Evolutionary conservation across 2,797 vertebrate species (phyloP).

Genomic region (Anas capensis): DNA sequence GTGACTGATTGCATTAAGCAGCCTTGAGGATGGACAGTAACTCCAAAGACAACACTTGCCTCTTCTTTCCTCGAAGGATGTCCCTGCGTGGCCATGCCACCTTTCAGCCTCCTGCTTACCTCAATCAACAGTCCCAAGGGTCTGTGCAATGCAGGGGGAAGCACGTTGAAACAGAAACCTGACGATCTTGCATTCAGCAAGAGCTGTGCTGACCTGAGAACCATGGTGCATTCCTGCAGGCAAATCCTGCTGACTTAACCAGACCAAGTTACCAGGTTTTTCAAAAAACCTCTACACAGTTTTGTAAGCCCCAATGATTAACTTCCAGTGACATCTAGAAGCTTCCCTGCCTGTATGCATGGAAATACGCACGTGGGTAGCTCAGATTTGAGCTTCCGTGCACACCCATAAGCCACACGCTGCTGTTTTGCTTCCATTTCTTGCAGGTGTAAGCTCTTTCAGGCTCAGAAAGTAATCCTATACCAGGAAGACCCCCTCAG

Average conservation of each 20-base stretch:
- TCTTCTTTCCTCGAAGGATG: background rate
- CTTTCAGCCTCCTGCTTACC: background rate
- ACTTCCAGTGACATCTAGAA: background rate
- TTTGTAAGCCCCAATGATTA: background rate
- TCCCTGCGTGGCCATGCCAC: background rate
- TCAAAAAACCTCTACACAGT: background rate
- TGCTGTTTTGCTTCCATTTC: background rate
- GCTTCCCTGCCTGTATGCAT: background rate
- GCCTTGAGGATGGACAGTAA: background rate
- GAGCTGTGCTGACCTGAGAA: background rate
- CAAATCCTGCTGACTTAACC: background rate
- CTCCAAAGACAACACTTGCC: background rate
- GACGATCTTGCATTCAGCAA: background rate
- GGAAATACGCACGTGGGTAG: background rate
- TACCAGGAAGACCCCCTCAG: background rate
- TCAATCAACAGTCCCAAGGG: background rate
- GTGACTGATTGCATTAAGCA: background rate
- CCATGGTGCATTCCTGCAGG: background rate
- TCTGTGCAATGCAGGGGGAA: background rate
- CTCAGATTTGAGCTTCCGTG: background rate
- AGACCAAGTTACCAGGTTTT: background rate
- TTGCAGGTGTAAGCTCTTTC: slow-evolving; percentile 14
- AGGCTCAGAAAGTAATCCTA: background rate
- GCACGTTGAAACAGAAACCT: background rate
- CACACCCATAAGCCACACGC: background rate